Evolutionary conservation across 2,888 invertebrate species (phyloP).

Genomic region (Melinaea menophilus): DNA sequence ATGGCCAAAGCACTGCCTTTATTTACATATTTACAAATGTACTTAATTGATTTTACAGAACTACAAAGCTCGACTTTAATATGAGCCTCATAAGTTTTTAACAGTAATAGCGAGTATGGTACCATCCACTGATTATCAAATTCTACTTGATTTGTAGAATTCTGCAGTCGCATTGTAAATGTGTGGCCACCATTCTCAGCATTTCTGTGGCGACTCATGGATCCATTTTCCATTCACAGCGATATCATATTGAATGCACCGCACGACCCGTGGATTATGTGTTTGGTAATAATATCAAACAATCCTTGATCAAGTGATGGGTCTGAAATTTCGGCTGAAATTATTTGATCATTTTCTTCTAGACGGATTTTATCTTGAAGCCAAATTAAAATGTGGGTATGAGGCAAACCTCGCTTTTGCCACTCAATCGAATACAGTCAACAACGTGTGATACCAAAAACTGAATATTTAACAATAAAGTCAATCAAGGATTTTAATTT

Average conservation of each 20-base stretch:
- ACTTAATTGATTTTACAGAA: not conserved
- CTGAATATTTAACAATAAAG: too few species aligned
- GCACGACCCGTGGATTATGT: too few species aligned
- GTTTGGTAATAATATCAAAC: too few species aligned
- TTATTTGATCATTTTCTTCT: constrained; percentile 19
- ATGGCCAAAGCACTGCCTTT: not conserved
- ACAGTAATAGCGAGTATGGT: constrained; percentile 21
- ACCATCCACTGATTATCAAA: constrained; percentile 27
- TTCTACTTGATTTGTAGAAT: constrained; percentile 19
- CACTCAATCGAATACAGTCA: too few species aligned
- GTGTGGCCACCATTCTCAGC: constrained; percentile 24
- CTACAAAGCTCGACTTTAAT: not conserved
- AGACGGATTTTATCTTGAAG: not conserved
- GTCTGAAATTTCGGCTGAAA: constrained; percentile 21
- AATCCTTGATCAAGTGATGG: constrained; percentile 9
- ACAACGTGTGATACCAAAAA: not conserved
- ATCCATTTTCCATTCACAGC: constrained; percentile 17
- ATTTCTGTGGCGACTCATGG: constrained; percentile 26
- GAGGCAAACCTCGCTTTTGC: too few species aligned
- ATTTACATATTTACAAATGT: not conserved
- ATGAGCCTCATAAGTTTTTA: constrained; percentile 3
- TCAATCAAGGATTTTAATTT: constrained; percentile 23
- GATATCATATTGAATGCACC: too few species aligned
- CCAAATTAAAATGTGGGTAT: not conserved
- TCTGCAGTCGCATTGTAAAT: constrained; percentile 24